Evolutionary conservation across 2,797 vertebrate species (phyloP).

Genomic region (Parauchenoglanis punctatus): DNA sequence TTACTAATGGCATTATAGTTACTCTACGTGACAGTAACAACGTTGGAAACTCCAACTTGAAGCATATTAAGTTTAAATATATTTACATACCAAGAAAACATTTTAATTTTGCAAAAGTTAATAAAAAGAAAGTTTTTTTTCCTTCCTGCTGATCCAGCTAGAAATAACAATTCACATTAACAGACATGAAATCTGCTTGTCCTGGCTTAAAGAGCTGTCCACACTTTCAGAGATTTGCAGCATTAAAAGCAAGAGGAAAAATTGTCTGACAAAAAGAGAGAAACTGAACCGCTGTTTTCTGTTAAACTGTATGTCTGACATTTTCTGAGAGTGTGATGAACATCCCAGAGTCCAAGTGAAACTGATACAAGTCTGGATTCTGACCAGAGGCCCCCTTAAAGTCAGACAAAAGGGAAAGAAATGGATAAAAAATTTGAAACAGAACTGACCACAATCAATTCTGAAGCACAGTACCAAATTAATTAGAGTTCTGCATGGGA

Average conservation of each 20-base stretch:
- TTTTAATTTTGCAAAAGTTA: neutral
- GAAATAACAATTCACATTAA: too few relatives aligned
- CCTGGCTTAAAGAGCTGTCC: neutral
- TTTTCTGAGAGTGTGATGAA: neutral
- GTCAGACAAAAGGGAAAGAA: slow-evolving; percentile 70
- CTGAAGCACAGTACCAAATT: slow-evolving; percentile 94
- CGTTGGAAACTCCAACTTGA: neutral
- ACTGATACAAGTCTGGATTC: slow-evolving; percentile 15
- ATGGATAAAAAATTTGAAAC: slow-evolving; percentile 88
- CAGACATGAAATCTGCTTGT: neutral
- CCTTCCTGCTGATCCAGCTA: neutral
- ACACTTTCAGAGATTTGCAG: neutral
- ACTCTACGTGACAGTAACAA: neutral
- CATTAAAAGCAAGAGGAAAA: neutral
- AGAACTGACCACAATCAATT: slow-evolving; percentile 93
- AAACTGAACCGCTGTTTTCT: neutral
- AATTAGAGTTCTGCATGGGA: slow-evolving; percentile 92
- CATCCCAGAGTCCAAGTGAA: slow-evolving; percentile 31
- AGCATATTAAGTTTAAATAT: neutral
- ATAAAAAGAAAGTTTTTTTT: neutral
- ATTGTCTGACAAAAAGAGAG: neutral
- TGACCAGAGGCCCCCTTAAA: slow-evolving; percentile 44
- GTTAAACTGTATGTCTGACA: slow-evolving; percentile 1
- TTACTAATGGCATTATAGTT: neutral
- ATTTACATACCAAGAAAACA: neutral